These are phyloP conservation scores for Indri indri DNA, from an alignment of 2,113 vertebrate genomes.

Conservation along the genomic window DNA sequence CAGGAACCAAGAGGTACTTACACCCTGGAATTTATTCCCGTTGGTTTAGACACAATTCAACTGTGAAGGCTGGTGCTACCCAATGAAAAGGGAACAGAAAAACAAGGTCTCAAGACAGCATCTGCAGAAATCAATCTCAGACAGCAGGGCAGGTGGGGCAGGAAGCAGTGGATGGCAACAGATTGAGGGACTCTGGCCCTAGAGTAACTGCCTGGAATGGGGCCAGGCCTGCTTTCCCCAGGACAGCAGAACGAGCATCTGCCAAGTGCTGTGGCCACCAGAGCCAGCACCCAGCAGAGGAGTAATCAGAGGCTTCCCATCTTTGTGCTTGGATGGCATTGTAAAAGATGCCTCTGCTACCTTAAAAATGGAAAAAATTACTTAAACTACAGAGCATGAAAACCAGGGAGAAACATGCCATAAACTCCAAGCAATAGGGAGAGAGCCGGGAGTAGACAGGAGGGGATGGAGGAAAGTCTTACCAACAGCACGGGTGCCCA, in stretches of 20 bases:
- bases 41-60: neutral
- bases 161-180: neutral
- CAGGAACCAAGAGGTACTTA: neutral
- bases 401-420: too few species aligned
- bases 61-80: neutral
- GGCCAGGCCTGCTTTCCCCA: neutral
- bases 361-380: neutral
- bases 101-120: neutral
- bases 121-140: neutral
- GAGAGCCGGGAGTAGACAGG: neutral
- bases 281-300: neutral
- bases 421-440: neutral
- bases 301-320: neutral
- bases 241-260: fast-evolving
- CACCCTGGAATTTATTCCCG: neutral
- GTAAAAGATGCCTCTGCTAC: too few species aligned
- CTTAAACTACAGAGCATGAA: neutral
- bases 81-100: neutral
- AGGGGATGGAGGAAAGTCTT: neutral
- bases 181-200: neutral
- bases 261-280: neutral
- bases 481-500: neutral
- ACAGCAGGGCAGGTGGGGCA: neutral
- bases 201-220: fast-evolving
- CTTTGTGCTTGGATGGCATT: neutral